Percentiles rank a stretch among this genome's conserved stretches.
Evolutionary conservation across 2,113 vertebrate species (phyloP).

Genomic region (Gymnogyps californianus): DNA sequence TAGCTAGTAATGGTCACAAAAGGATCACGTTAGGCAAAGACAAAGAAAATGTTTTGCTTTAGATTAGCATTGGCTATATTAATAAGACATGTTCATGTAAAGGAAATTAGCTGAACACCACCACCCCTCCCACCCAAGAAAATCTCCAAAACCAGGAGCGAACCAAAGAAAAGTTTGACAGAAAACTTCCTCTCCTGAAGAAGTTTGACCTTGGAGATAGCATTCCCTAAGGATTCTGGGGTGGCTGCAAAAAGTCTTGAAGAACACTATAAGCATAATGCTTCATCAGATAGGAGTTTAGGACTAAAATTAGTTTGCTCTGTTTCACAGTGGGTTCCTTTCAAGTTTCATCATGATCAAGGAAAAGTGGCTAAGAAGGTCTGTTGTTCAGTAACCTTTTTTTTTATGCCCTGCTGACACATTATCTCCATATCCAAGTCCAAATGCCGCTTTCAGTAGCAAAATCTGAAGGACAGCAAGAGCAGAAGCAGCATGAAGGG

Average conservation of each 20-base stretch:
- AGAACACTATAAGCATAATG: neutral
- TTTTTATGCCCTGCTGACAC: neutral
- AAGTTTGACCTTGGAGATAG: neutral
- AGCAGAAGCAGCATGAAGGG: neutral
- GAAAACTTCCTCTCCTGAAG: neutral
- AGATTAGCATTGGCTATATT: neutral
- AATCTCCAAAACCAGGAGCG: neutral
- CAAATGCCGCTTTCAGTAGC: neutral
- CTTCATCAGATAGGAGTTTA: neutral
- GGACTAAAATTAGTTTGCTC: neutral
- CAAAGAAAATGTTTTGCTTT: neutral
- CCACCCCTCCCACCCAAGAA: neutral
- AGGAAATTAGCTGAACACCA: conserved; percentile 29
- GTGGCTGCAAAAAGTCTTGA: neutral
- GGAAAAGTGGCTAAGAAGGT: neutral
- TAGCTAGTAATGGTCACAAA: neutral
- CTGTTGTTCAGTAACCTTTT: neutral
- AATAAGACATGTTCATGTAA: neutral
- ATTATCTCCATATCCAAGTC: neutral
- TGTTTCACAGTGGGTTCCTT: neutral
- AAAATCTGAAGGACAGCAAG: neutral
- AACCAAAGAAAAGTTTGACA: neutral
- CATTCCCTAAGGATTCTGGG: neutral
- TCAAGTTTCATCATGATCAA: neutral
- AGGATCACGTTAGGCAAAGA: neutral